Evolutionary conservation across 2,113 vertebrate species (phyloP).

Genomic region (Leptocoma aspasia): DNA sequence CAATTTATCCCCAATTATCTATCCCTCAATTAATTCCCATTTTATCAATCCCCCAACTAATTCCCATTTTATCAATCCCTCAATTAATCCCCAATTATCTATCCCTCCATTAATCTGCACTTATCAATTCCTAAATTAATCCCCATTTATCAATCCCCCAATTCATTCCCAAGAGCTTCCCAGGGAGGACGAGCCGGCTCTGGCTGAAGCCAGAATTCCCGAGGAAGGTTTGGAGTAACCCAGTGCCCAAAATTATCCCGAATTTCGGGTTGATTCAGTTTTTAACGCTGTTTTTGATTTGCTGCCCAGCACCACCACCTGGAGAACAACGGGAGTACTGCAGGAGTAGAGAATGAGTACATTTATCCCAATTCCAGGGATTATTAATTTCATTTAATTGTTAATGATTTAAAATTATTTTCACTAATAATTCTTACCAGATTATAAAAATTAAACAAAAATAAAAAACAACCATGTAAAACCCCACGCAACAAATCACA

Average conservation of each 20-base stretch:
- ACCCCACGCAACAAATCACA: too few relatives aligned
- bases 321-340: background rate
- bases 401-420: too few relatives aligned
- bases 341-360: background rate
- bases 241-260: background rate
- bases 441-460: too few relatives aligned
- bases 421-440: too few relatives aligned
- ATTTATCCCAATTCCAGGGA: background rate
- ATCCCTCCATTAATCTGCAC: too few relatives aligned
- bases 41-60: background rate
- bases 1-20: background rate
- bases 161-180: background rate
- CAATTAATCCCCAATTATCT: background rate
- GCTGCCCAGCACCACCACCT: slow-evolving; percentile 37
- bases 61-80: too few relatives aligned
- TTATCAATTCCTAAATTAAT: background rate
- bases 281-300: background rate
- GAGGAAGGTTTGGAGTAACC: background rate
- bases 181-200: accelerated
- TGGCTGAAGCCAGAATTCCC: background rate
- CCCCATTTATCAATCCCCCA: too few relatives aligned
- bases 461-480: too few relatives aligned
- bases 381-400: too few relatives aligned
- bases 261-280: background rate
- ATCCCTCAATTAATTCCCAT: background rate